Conservation (phyloP, 2,888 invertebrate genomes). For the Carabus problematicus region DNA sequence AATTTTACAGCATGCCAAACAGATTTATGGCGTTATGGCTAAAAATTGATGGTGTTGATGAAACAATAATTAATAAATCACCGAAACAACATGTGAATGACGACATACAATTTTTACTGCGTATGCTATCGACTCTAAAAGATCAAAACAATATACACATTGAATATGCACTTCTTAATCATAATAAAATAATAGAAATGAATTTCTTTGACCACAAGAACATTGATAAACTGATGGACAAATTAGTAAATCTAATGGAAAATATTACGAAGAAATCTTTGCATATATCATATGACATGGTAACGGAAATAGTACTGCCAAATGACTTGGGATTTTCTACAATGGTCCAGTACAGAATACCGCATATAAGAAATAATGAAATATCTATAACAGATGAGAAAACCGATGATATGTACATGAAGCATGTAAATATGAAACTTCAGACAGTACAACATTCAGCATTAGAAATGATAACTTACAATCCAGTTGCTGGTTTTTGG, state of each 20-base stretch:
- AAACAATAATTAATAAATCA: constrained; percentile 10
- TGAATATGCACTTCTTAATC: constrained; percentile 20
- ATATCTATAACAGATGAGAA: constrained; percentile 49
- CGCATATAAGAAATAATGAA: constrained; percentile 48
- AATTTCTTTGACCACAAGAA: constrained; percentile 14
- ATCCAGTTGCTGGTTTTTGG: constrained; percentile 58
- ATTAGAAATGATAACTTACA: constrained; percentile 49
- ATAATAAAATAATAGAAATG: constrained; percentile 17
- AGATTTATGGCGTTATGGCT: constrained; percentile 20
- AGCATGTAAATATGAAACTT: no score
- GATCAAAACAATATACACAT: constrained; percentile 26
- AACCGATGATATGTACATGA: background rate
- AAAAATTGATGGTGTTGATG: constrained; percentile 23
- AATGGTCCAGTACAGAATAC: constrained; percentile 51
- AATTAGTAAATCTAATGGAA: background rate
- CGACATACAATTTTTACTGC: background rate
- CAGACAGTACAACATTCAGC: no score
- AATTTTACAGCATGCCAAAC: constrained; percentile 17
- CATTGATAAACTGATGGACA: background rate
- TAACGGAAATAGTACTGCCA: constrained; percentile 49
- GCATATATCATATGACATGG: constrained; percentile 38
- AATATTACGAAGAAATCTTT: background rate
- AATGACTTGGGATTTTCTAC: constrained; percentile 59
- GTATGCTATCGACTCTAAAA: constrained; percentile 6
- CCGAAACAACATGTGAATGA: background rate